Percentiles rank a stretch among this genome's conserved stretches.
Evolutionary conservation across 2,797 vertebrate genomes (phyloP).

Genomic region (Sternotherus odoratus): DNA sequence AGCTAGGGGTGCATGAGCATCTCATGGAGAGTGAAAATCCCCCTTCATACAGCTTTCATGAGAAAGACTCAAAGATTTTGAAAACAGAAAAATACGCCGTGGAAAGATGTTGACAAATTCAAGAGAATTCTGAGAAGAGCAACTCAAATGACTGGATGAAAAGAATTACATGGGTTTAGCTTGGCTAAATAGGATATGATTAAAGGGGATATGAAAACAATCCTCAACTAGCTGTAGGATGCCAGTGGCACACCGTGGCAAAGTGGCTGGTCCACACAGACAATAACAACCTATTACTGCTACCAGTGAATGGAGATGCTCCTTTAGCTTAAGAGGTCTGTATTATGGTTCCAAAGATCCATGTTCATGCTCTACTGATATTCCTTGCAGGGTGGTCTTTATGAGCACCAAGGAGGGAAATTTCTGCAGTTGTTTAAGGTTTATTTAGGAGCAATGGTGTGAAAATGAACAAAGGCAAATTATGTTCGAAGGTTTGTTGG

Average conservation of each 20-base stretch:
- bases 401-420: constrained; percentile 34
- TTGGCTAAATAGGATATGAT: background rate
- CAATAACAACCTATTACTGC: background rate
- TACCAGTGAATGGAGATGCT: accelerated
- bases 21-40: background rate
- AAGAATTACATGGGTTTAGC: background rate
- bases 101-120: background rate
- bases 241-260: background rate
- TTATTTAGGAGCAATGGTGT: background rate
- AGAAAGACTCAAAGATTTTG: background rate
- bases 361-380: constrained; percentile 12
- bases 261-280: accelerated
- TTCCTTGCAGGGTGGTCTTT: background rate
- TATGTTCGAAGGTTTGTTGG: background rate
- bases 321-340: background rate
- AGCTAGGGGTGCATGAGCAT: background rate
- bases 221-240: background rate
- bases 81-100: background rate
- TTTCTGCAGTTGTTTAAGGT: constrained; percentile 41
- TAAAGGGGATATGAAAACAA: background rate
- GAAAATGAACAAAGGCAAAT: constrained; percentile 50
- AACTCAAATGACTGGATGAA: background rate
- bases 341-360: background rate
- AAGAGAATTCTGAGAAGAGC: background rate
- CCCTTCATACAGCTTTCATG: background rate